phyloP scores from a whole-genome alignment of 1,140 invertebrate species.

The Pollicipes pollicipes region DNA sequence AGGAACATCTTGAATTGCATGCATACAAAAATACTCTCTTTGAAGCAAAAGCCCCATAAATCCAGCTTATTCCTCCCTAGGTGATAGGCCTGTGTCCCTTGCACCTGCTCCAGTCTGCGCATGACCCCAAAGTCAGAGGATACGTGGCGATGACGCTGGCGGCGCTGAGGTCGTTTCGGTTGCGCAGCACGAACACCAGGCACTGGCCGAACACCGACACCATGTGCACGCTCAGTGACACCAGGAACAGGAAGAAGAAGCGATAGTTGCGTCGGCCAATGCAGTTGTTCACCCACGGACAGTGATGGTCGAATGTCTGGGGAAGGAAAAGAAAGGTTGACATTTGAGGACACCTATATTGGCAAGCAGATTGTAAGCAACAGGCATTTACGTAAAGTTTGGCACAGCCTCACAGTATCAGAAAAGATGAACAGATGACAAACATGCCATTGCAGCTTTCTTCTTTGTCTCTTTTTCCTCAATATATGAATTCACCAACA shows the following conservation, averaged over 20 bases:
- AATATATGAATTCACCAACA: too few relatives aligned
- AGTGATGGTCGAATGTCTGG: conserved; percentile 99
- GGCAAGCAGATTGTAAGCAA: too few relatives aligned
- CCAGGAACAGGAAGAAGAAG: conserved; percentile 95
- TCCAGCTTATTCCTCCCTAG: too few relatives aligned
- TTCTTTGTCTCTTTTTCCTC: too few relatives aligned
- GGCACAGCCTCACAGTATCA: neutral
- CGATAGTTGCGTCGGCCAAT: conserved; percentile 96
- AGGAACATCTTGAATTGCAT: too few relatives aligned
- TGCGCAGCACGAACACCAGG: conserved; percentile 72
- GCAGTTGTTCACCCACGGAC: conserved; percentile 99
- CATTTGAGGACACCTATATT: neutral
- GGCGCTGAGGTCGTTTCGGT: conserved; percentile 28
- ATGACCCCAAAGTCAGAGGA: too few relatives aligned
- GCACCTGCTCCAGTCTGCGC: too few relatives aligned
- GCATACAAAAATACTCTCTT: too few relatives aligned
- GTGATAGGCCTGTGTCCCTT: too few relatives aligned
- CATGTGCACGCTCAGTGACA: conserved; percentile 93
- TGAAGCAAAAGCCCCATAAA: too few relatives aligned
- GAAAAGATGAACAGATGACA: neutral
- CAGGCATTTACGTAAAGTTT: too few relatives aligned
- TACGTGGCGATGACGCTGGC: neutral
- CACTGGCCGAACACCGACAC: conserved; percentile 86
- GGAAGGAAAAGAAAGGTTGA: conserved; percentile 29
- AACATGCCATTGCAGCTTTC: neutral